These are phyloP conservation scores for Chaetophractus vellerosus DNA, from an alignment of 2,797 vertebrate genomes.

Conservation along the genomic window DNA sequence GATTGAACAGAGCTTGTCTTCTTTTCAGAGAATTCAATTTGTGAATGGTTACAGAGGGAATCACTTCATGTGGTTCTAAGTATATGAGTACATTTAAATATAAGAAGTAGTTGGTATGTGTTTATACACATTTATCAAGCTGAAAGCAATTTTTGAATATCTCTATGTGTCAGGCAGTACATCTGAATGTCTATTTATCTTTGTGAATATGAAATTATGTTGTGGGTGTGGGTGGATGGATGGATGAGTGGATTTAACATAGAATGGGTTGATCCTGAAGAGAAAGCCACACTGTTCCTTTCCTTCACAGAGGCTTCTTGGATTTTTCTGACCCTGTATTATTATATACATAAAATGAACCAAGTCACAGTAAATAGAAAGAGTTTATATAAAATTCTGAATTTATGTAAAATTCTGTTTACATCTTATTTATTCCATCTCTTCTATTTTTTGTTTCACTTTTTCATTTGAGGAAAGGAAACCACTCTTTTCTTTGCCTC, in stretches of 20 bases:
- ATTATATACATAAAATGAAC: background rate
- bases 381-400: too few species aligned
- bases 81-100: background rate
- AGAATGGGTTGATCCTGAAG: background rate
- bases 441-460: slow-evolving; percentile 3
- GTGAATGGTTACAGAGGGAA: background rate
- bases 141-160: slow-evolving; percentile 32
- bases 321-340: background rate
- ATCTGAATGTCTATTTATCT: background rate
- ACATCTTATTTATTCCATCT: background rate
- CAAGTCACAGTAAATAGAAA: too few species aligned
- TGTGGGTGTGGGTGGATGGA: background rate
- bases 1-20: background rate
- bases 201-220: background rate
- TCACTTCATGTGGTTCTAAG: background rate
- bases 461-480: slow-evolving; percentile 1
- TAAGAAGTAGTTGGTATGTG: background rate
- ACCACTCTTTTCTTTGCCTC: background rate
- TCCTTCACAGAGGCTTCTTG: background rate
- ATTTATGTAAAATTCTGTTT: background rate
- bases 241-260: background rate
- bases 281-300: background rate
- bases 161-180: background rate
- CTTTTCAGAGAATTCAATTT: background rate
- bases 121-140: background rate